Evolutionary conservation across 2,113 vertebrate genomes (phyloP).

Genomic region (Periophthalmodon schlosseri): DNA sequence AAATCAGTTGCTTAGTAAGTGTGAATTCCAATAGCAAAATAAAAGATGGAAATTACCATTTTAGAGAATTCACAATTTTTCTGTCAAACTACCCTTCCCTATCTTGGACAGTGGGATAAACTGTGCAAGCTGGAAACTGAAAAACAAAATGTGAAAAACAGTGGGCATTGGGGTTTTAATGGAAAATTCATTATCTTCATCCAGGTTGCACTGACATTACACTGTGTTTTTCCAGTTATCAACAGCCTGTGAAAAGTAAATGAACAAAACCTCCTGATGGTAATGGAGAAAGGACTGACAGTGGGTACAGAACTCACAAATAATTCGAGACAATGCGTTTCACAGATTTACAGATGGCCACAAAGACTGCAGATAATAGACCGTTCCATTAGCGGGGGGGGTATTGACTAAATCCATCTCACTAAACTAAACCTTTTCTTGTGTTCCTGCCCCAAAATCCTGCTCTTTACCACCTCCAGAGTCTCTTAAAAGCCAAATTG

Average conservation of each 20-base stretch:
- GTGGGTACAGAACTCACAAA: slow-evolving; percentile 14
- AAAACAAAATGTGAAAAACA: not conserved
- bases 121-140: slow-evolving; percentile 3
- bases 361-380: slow-evolving; percentile 57
- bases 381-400: slow-evolving; percentile 51
- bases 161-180: not conserved
- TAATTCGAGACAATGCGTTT: slow-evolving; percentile 32
- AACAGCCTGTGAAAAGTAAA: slow-evolving; percentile 18
- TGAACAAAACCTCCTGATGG: slow-evolving; percentile 2
- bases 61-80: not conserved
- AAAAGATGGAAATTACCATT: not conserved
- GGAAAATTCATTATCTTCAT: not conserved
- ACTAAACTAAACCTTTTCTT: slow-evolving; percentile 55
- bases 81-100: not conserved
- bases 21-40: not conserved
- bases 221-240: slow-evolving; percentile 3
- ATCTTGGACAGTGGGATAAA: not conserved
- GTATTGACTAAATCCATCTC: slow-evolving; percentile 65
- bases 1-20: not conserved
- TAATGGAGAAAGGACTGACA: slow-evolving; percentile 24
- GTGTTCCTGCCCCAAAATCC: slow-evolving; percentile 43
- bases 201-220: slow-evolving; percentile 15
- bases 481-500: slow-evolving; percentile 53
- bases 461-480: slow-evolving; percentile 46
- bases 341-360: slow-evolving; percentile 34